These are phyloP conservation scores for Beaufortia kweichowensis DNA, from an alignment of 2,113 vertebrate species.

Conservation along the genomic window DNA sequence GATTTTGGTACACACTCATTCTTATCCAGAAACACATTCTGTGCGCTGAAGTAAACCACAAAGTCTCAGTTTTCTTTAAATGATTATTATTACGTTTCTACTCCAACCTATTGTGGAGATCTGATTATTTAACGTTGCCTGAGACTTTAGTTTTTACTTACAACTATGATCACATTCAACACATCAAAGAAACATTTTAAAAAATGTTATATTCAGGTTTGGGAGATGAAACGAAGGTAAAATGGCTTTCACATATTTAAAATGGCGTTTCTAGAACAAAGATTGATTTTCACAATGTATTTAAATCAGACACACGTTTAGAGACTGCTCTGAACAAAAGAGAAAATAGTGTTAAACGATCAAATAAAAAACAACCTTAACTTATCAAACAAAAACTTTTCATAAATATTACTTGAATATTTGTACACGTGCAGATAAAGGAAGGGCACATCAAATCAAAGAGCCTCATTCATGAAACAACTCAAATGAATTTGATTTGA, in stretches of 20 bases:
- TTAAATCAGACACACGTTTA: constrained; percentile 49
- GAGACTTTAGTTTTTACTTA: no score
- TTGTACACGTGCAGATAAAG: constrained; percentile 67
- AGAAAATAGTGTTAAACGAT: constrained; percentile 37
- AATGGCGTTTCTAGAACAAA: background rate
- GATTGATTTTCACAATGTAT: constrained; percentile 59
- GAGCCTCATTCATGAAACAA: background rate
- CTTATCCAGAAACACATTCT: no score
- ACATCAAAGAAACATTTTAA: no score
- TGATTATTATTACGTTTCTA: no score
- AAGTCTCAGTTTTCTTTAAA: no score
- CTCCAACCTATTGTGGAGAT: no score
- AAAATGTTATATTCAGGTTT: no score
- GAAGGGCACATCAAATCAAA: constrained; percentile 49
- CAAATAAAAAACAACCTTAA: constrained; percentile 41
- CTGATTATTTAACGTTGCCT: no score
- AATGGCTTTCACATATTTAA: background rate
- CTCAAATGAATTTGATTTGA: background rate
- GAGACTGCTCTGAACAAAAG: constrained; percentile 61
- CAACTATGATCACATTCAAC: background rate
- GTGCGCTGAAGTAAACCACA: no score
- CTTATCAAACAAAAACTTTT: constrained; percentile 66
- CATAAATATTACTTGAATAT: constrained; percentile 60
- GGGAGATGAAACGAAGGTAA: background rate
- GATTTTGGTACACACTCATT: no score